A percentile compares a stretch with the other conserved stretches of the same genome.
Evolutionary conservation across 2,797 vertebrate genomes (phyloP).

Genomic region (Argentina silus): DNA sequence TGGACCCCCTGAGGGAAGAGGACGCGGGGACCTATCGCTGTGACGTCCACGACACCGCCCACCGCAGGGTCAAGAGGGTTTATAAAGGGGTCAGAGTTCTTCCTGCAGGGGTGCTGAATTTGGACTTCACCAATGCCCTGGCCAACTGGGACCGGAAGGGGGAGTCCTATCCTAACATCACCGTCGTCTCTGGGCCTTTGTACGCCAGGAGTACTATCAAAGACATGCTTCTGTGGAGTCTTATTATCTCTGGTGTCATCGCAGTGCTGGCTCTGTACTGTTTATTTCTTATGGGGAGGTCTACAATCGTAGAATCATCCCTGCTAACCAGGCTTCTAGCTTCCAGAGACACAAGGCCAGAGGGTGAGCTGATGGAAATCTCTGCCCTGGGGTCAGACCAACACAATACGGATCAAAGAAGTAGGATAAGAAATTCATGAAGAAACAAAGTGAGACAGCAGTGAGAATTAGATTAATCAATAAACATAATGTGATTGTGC

Average conservation of each 20-base stretch:
- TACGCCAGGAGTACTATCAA: slow-evolving; percentile 7
- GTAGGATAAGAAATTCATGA: too few relatives aligned
- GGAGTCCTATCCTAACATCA: slow-evolving; percentile 27
- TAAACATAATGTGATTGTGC: too few relatives aligned
- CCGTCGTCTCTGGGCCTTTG: not conserved
- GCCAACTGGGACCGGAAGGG: slow-evolving; percentile 45
- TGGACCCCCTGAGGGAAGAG: slow-evolving; percentile 73
- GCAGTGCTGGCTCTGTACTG: too few relatives aligned
- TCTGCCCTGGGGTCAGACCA: too few relatives aligned
- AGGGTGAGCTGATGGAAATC: too few relatives aligned
- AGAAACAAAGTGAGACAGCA: too few relatives aligned
- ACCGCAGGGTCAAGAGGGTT: slow-evolving; percentile 77
- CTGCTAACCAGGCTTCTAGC: too few relatives aligned
- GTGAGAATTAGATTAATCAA: too few relatives aligned
- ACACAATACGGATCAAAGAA: too few relatives aligned
- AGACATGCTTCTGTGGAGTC: slow-evolving; percentile 37
- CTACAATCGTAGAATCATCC: too few relatives aligned
- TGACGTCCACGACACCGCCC: slow-evolving; percentile 73
- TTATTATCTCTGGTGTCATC: slow-evolving; percentile 1
- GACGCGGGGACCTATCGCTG: slow-evolving; percentile 87
- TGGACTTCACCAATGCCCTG: slow-evolving; percentile 76
- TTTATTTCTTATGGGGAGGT: too few relatives aligned
- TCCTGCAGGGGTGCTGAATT: slow-evolving; percentile 59
- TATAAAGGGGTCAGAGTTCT: slow-evolving; percentile 87
- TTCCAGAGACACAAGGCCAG: too few relatives aligned